These are phyloP conservation scores for Okamejei kenojei DNA, from an alignment of 2,797 vertebrate species.

Conservation along the genomic window DNA sequence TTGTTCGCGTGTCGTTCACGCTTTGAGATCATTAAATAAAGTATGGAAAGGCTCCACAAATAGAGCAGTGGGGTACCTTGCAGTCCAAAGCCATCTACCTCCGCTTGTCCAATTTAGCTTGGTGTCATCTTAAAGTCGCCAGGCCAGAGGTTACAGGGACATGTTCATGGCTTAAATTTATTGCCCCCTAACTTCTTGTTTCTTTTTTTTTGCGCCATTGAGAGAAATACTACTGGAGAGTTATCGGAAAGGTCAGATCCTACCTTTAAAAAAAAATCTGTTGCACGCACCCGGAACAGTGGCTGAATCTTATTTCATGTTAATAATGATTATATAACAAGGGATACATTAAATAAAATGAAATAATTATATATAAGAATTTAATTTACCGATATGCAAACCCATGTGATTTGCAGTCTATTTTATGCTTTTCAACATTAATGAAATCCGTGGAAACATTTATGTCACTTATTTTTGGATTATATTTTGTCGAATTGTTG, in stretches of 20 bases:
- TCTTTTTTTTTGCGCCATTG: constrained; percentile 49
- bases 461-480: not conserved
- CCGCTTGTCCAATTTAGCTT: constrained; percentile 55
- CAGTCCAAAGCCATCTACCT: constrained; percentile 53
- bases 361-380: not conserved
- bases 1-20: constrained; percentile 93
- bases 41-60: constrained; percentile 59
- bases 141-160: constrained; percentile 77
- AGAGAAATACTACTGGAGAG: constrained; percentile 36
- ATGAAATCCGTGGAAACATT: not conserved
- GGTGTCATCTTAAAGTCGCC: constrained; percentile 60
- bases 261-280: constrained; percentile 31
- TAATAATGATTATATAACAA: not conserved
- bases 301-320: not conserved
- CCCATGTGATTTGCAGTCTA: not conserved
- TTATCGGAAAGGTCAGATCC: constrained; percentile 59
- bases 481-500: not conserved
- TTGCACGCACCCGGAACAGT: not conserved
- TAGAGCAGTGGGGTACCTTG: constrained; percentile 62
- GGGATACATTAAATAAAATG: not conserved
- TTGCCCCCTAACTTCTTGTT: constrained; percentile 67
- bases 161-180: constrained; percentile 74
- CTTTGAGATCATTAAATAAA: constrained; percentile 75
- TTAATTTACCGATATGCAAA: not conserved
- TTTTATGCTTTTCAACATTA: not conserved